Conservation (phyloP, 2,797 vertebrate species). For the Leptatherina wallacei region DNA sequence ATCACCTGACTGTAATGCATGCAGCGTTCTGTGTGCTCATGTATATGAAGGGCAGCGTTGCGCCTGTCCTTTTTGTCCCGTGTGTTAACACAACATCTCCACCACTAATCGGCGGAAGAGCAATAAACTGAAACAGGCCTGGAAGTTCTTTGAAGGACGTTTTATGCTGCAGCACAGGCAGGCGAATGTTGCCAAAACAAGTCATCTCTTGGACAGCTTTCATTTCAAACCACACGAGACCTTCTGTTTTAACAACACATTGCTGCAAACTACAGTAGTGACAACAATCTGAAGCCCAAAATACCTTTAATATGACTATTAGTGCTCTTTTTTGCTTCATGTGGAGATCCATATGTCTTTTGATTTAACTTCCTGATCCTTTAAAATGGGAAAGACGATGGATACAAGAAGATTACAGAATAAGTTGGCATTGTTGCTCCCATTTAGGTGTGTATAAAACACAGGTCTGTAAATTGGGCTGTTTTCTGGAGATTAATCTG, state of each 20-base stretch:
- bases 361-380: neutral
- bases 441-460: too few species aligned
- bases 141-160: constrained; percentile 36
- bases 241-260: neutral
- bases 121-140: constrained; percentile 20
- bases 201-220: neutral
- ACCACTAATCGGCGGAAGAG: constrained; percentile 19
- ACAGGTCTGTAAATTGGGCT: too few species aligned
- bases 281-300: neutral
- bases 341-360: neutral
- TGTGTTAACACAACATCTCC: constrained; percentile 13
- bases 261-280: neutral
- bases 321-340: neutral
- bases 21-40: neutral
- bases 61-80: constrained; percentile 34
- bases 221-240: neutral
- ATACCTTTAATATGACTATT: neutral
- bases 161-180: constrained; percentile 2
- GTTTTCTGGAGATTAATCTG: too few species aligned
- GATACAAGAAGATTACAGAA: too few species aligned
- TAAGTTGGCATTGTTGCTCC: too few species aligned
- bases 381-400: too few species aligned
- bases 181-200: neutral
- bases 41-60: constrained; percentile 5
- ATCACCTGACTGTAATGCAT: constrained; percentile 8